Percentiles rank a stretch among this genome's conserved stretches.
Conservation (phyloP, 2,888 invertebrate species). For the Meganola albula region DNA sequence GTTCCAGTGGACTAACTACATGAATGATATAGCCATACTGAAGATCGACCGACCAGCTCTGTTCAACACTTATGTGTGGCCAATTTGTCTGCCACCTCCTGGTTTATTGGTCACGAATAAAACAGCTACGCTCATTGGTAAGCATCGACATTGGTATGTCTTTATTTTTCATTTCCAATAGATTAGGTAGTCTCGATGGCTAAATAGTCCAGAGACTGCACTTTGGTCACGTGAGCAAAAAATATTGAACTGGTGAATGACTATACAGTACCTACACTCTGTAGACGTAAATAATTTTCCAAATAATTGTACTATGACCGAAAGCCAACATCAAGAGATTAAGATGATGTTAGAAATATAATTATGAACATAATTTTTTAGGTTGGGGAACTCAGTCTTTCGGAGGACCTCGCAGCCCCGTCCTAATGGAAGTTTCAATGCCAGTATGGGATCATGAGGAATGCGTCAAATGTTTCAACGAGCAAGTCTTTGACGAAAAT, state of each 20-base stretch:
- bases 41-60: constrained; percentile 58
- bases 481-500: constrained; percentile 30
- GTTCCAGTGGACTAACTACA: constrained; percentile 35
- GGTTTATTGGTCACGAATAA: background rate
- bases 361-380: too few species aligned
- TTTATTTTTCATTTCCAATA: too few species aligned
- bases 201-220: too few species aligned
- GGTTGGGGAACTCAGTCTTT: constrained; percentile 82
- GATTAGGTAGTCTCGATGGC: too few species aligned
- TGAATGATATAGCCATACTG: constrained; percentile 81
- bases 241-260: too few species aligned
- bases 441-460: background rate
- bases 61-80: constrained; percentile 86
- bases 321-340: too few species aligned
- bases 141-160: background rate
- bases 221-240: too few species aligned
- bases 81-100: constrained; percentile 31
- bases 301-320: too few species aligned
- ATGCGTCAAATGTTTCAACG: background rate
- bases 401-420: constrained; percentile 48
- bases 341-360: too few species aligned
- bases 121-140: background rate
- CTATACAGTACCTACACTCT: too few species aligned
- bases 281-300: too few species aligned
- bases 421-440: constrained; percentile 79